Base-by-base conservation (phyloP, 2,113 vertebrate species). In the Nerophis lumbriciformis region DNA sequence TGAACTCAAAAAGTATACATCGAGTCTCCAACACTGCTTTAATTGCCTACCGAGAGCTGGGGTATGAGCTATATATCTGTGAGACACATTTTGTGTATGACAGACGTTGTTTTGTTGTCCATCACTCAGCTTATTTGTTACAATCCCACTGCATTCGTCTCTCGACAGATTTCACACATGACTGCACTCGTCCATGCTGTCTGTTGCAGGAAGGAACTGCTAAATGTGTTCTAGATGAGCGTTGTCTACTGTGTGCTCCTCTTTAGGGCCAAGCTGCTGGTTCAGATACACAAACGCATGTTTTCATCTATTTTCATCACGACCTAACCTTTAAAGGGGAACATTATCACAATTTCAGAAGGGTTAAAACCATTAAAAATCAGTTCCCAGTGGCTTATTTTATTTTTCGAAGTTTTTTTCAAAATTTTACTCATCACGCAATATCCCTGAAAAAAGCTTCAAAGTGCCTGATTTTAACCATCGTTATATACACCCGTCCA, bases 11-110 rank as follows among this genome's bases (percentile, higher is more conserved):
- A 11, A 1, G 15, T 19, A 50, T 19, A 50, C 3, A 7, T 55
- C 71, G 61, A 77, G 69, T 21, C 71, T 71, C 68, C 69, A 54
- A 21, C 38, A 42, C 12, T 16, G 19, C 51, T 76, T 70, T 77
- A 75, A 80, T 80, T 77, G 68, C 66, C 71, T 74, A 68, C 80
- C 60, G 65, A 57, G 76, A 76, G 55, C 7, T 60, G 48, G 14
- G 16, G 42, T n/a, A 45, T 54, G 37, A 51, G 55, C 61, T 55
- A 6, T 14, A 58, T 45, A 47, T 36, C 3, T 53, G 39, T 60
- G 42, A 6, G 59, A 28, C 38, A 49, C 16, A 59, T 62, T 21
- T 51, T 52, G 57, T 21, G 53, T 64, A 13, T 16, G 60, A n/a
- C 44, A 13, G 0, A 52, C 36, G 4, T 55, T 8, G 11, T n/a